Conservation (phyloP, 2,888 invertebrate species). For the Penaeus monodon region DNA sequence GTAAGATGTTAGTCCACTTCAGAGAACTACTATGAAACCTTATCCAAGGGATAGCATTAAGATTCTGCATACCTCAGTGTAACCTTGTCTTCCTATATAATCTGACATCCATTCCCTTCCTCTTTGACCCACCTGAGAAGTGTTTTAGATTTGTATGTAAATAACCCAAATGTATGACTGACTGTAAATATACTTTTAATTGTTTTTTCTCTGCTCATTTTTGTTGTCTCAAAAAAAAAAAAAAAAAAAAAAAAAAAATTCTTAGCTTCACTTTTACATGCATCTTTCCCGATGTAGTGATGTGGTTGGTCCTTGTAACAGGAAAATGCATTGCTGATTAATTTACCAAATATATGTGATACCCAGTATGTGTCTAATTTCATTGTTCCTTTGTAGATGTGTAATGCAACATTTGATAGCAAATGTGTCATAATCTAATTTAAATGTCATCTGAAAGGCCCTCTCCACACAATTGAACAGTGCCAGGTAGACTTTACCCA, state of each 20-base stretch:
- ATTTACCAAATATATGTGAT: constrained; percentile 40
- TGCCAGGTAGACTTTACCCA: no score
- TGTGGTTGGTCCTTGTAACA: constrained; percentile 29
- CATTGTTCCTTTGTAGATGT: no score
- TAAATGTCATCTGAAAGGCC: no score
- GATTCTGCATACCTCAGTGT: no score
- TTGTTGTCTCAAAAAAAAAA: not conserved
- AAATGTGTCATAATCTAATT: no score
- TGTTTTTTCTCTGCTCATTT: constrained; percentile 13
- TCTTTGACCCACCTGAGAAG: not conserved
- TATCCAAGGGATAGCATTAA: no score
- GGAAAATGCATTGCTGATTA: constrained; percentile 28
- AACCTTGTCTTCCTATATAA: no score
- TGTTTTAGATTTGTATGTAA: constrained; percentile 16
- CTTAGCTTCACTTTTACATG: constrained; percentile 23
- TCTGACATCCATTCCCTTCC: not conserved
- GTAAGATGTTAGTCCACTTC: no score
- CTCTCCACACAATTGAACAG: no score
- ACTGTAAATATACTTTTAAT: constrained; percentile 30
- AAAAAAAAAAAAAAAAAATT: no score
- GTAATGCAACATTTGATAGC: no score
- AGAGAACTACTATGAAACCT: no score
- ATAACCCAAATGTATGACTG: constrained; percentile 25
- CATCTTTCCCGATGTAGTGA: constrained; percentile 24
- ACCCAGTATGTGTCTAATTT: not conserved